phyloP scores from a whole-genome alignment of 2,888 invertebrate species.

The Synergus umbraculus region DNA sequence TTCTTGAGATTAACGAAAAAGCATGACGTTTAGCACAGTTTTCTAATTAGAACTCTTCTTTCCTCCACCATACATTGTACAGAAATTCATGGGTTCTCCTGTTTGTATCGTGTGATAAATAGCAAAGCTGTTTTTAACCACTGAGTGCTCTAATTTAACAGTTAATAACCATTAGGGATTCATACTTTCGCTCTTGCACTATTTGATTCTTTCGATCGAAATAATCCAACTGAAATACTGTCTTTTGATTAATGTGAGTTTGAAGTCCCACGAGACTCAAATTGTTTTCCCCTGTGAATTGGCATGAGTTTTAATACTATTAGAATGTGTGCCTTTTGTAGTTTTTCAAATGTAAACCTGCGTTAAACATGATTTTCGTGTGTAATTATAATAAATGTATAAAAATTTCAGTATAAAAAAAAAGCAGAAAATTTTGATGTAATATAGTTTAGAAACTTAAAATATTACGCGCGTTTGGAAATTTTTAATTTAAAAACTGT shows the following conservation, averaged over 20 bases:
- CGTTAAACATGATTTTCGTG: neutral
- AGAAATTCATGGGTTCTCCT: conserved; percentile 21
- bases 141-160: conserved; percentile 11
- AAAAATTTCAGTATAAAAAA: no score
- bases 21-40: conserved; percentile 33
- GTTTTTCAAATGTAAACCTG: conserved; percentile 14
- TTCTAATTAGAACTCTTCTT: conserved; percentile 13
- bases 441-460: no score
- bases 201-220: conserved; percentile 28
- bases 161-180: neutral
- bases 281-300: conserved; percentile 13
- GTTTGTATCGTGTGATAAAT: conserved; percentile 1
- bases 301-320: conserved; percentile 15
- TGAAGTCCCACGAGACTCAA: neutral
- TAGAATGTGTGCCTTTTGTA: conserved; percentile 21
- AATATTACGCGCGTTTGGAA: no score
- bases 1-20: neutral
- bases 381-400: neutral
- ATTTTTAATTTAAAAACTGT: no score
- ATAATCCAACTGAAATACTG: conserved; percentile 9
- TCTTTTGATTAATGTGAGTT: conserved; percentile 23
- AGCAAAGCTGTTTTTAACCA: conserved; percentile 24
- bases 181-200: conserved; percentile 30
- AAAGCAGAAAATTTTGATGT: no score
- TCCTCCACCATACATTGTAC: neutral